Conservation (phyloP, 2,113 vertebrate genomes). For the Sminthopsis crassicaudata region DNA sequence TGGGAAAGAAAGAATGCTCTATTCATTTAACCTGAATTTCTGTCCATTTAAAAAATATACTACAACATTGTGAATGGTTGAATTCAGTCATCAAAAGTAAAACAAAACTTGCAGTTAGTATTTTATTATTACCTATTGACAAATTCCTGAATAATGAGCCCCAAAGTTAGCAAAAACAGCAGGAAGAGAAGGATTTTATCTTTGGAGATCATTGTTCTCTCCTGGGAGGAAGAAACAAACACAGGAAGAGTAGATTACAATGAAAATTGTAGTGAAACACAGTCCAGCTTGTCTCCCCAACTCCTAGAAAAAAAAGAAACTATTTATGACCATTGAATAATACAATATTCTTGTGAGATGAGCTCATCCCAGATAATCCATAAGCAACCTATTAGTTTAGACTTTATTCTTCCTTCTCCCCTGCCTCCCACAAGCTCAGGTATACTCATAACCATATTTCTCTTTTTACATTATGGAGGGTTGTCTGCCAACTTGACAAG, state of each 20-base stretch:
- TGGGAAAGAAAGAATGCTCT: not conserved
- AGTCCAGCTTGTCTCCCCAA: not conserved
- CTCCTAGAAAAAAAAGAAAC: not conserved
- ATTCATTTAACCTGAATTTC: not conserved
- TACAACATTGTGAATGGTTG: not conserved
- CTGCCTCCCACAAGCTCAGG: not conserved
- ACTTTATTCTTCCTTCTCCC: not conserved
- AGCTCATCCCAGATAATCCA: not conserved
- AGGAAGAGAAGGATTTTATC: not conserved
- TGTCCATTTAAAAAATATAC: not conserved
- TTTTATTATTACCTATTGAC: slow-evolving; percentile 27
- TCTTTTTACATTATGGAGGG: not conserved
- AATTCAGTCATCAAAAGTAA: not conserved
- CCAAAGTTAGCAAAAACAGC: not conserved
- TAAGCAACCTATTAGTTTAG: not conserved
- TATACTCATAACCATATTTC: not conserved
- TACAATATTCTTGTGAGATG: not conserved
- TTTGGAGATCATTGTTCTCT: not conserved
- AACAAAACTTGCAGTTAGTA: not conserved
- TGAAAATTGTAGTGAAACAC: not conserved
- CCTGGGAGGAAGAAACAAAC: not conserved
- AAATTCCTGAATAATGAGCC: not conserved
- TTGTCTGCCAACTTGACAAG: not conserved
- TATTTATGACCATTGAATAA: not conserved
- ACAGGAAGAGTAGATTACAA: not conserved